These are phyloP conservation scores for Oryzias javanicus DNA, from an alignment of 2,113 vertebrate genomes.

Conservation along the genomic window DNA sequence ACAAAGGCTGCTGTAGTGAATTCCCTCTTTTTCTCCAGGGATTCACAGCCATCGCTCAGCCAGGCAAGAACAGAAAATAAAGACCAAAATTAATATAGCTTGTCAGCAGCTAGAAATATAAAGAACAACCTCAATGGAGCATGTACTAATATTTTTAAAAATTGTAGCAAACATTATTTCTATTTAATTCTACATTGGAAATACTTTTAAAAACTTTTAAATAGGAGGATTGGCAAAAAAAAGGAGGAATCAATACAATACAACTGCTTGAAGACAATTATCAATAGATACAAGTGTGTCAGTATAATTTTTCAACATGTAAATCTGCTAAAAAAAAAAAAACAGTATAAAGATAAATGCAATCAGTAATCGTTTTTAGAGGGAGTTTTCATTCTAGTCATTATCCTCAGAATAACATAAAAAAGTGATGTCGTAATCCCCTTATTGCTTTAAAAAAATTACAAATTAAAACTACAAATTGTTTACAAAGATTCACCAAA, in stretches of 20 bases:
- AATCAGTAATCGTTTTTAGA: no score
- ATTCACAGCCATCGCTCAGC: constrained; percentile 54
- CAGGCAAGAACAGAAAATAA: constrained; percentile 44
- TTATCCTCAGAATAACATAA: no score
- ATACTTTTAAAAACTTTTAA: constrained; percentile 32
- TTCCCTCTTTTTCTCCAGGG: constrained; percentile 63
- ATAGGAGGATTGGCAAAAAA: neutral
- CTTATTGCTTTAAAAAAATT: no score
- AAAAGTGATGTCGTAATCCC: no score
- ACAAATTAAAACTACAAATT: no score
- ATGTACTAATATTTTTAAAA: constrained; percentile 59
- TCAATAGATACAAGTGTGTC: neutral
- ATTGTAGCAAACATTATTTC: constrained; percentile 36
- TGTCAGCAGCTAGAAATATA: constrained; percentile 64
- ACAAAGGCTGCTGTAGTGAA: constrained; percentile 43
- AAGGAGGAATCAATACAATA: neutral
- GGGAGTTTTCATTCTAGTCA: no score
- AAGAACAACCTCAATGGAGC: constrained; percentile 46
- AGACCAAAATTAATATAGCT: constrained; percentile 54
- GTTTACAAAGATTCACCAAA: no score
- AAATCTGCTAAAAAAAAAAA: no score
- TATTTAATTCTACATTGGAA: constrained; percentile 18
- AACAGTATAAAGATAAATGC: no score
- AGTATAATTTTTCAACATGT: no score
- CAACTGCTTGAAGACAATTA: neutral